Percentiles rank a stretch among this genome's conserved stretches.
Conservation (phyloP, 2,797 vertebrate genomes). For the Acropternis orthonyx region DNA sequence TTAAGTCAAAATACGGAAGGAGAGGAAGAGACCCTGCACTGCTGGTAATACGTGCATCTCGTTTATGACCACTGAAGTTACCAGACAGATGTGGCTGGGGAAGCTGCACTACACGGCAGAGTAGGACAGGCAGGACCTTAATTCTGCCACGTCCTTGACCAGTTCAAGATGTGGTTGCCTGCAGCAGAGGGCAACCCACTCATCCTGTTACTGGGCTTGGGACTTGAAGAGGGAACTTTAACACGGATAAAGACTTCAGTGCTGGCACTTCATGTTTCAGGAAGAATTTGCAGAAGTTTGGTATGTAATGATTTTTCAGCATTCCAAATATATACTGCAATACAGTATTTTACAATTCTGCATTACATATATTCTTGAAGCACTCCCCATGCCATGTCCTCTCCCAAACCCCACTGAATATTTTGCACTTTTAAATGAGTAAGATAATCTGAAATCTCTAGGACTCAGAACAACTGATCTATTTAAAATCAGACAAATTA, state of each 20-base stretch:
- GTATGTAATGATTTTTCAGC: background rate
- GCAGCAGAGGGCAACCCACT: background rate
- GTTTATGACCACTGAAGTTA: background rate
- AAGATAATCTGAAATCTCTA: background rate
- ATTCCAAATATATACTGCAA: background rate
- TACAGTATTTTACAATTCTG: background rate
- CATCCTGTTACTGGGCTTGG: background rate
- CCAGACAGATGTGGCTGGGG: rapidly evolving
- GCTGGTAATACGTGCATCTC: rapidly evolving
- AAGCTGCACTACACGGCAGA: rapidly evolving
- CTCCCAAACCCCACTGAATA: background rate
- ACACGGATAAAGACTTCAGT: background rate
- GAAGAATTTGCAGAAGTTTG: background rate
- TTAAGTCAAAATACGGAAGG: background rate
- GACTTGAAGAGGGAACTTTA: background rate
- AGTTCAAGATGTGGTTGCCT: rapidly evolving
- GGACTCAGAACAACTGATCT: background rate
- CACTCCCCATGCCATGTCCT: background rate
- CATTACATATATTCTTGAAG: background rate
- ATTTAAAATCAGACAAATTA: background rate
- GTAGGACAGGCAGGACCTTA: background rate
- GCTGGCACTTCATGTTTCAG: background rate
- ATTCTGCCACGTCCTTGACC: background rate
- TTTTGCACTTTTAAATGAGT: background rate
- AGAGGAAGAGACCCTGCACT: background rate